Percentiles rank a stretch among this genome's conserved stretches.
Conservation (phyloP, 2,797 vertebrate genomes). For the Pipistrellus pipistrellus region DNA sequence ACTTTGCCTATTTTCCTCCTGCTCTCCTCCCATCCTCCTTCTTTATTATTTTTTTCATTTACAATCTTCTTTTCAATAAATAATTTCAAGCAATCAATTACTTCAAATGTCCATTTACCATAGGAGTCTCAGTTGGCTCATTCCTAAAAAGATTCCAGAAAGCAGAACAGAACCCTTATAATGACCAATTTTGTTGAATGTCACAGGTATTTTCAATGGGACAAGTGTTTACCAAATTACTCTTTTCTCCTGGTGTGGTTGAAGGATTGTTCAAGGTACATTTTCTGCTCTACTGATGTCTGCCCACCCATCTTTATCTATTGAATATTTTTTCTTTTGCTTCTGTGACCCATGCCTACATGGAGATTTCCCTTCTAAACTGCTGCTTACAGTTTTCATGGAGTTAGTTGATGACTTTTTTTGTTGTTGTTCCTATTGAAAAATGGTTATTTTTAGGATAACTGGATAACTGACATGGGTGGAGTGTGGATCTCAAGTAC, state of each 20-base stretch:
- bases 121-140: fast-evolving
- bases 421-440: neutral
- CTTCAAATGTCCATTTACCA: neutral
- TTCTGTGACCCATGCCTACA: fast-evolving
- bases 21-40: fast-evolving
- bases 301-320: fast-evolving
- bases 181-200: neutral
- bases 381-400: neutral
- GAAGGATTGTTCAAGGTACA: fast-evolving
- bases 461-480: fast-evolving
- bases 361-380: neutral
- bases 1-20: fast-evolving
- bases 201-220: neutral
- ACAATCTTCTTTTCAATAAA: neutral
- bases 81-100: neutral
- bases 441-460: neutral
- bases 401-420: neutral
- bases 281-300: fast-evolving
- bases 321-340: neutral
- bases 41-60: neutral
- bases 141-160: neutral
- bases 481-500: neutral
- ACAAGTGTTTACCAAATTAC: neutral
- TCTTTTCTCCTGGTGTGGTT: no score
- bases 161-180: neutral